Conservation (phyloP, 2,888 invertebrate species). For the Hypercompe scribonia region DNA sequence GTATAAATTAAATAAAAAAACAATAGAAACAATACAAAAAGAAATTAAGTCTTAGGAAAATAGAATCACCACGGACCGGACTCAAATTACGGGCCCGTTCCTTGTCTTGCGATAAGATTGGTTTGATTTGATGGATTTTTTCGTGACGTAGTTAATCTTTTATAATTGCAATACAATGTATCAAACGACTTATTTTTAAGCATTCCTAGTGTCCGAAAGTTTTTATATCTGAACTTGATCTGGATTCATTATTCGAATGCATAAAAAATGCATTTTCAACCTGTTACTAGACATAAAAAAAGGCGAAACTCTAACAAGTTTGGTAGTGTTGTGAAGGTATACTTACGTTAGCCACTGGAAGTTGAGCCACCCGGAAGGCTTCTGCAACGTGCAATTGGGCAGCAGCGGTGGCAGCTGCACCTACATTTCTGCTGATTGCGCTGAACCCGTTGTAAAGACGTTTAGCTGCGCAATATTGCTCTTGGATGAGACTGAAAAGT, state of each 20-base stretch:
- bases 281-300: not conserved
- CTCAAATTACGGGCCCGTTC: too few relatives aligned
- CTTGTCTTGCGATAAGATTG: too few relatives aligned
- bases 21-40: too few relatives aligned
- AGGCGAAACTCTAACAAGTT: not conserved
- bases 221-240: too few relatives aligned
- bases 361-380: constrained; percentile 37
- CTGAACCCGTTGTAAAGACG: constrained; percentile 66
- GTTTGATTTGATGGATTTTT: too few relatives aligned
- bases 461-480: constrained; percentile 72
- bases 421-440: constrained; percentile 69
- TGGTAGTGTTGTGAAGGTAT: not conserved
- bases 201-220: not conserved
- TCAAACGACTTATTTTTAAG: too few relatives aligned
- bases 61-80: too few relatives aligned
- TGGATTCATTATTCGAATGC: not conserved
- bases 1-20: too few relatives aligned
- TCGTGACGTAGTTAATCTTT: too few relatives aligned
- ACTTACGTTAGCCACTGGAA: constrained; percentile 61
- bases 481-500: constrained; percentile 64
- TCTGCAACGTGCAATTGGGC: constrained; percentile 53
- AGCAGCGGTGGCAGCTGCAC: constrained; percentile 67
- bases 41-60: too few relatives aligned
- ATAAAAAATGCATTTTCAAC: not conserved
- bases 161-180: too few relatives aligned